phyloP scores from a whole-genome alignment of 2,797 vertebrate genomes.

The Bradypodion ventrale region DNA sequence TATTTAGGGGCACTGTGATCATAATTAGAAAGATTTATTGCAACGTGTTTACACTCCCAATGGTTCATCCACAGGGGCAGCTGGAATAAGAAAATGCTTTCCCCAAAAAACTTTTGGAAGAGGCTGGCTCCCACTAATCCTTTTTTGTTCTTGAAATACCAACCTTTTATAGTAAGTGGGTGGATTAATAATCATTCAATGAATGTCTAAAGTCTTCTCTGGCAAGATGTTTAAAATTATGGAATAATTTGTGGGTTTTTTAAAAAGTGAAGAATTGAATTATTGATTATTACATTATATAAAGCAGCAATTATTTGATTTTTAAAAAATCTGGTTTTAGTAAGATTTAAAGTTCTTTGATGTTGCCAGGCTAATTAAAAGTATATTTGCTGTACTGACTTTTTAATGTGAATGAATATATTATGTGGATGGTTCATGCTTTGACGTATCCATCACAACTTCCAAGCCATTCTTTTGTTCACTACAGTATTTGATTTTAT shows the following conservation, averaged over 20 bases:
- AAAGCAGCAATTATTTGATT: neutral
- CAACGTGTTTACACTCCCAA: no score
- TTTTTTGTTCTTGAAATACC: no score
- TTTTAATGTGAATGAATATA: conserved; percentile 22
- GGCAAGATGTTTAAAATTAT: conserved; percentile 22
- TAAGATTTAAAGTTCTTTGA: conserved; percentile 32
- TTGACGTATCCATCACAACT: conserved; percentile 29
- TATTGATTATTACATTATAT: conserved; percentile 6
- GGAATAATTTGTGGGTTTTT: neutral
- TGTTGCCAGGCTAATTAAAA: conserved; percentile 32
- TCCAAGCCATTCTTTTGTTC: conserved; percentile 13
- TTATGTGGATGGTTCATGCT: conserved; percentile 12
- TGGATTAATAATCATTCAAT: no score
- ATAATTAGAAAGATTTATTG: no score
- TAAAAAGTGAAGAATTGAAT: neutral
- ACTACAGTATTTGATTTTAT: conserved; percentile 25
- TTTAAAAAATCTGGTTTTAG: neutral
- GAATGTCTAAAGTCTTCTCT: neutral
- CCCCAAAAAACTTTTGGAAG: no score
- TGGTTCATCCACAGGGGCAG: no score
- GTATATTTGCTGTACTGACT: conserved; percentile 5
- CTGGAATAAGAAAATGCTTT: no score
- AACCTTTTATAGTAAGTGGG: no score
- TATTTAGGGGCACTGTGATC: no score
- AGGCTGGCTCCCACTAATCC: no score